A percentile compares a stretch with the other conserved stretches of the same genome.
Conservation (phyloP, 1,140 invertebrate genomes). For the Meloidogyne hapla region DNA sequence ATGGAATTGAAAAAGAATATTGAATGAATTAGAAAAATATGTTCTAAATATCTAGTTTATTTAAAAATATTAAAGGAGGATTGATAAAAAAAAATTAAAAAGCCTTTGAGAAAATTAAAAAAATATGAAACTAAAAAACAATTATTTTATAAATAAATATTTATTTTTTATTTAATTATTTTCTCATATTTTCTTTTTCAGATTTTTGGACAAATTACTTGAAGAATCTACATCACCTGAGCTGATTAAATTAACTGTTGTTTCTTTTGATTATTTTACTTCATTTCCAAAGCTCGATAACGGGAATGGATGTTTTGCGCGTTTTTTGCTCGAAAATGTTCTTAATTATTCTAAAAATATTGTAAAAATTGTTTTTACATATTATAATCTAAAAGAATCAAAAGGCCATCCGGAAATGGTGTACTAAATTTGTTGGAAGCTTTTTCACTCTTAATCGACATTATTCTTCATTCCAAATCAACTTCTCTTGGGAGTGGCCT, state of each 20-base stretch:
- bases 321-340: conserved; percentile 12
- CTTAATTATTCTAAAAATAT: conserved; percentile 19
- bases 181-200: not conserved
- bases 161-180: not conserved
- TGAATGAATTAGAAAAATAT: not conserved
- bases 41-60: too few species aligned
- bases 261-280: conserved; percentile 24
- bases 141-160: too few species aligned
- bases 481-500: conserved; percentile 15
- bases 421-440: conserved; percentile 4
- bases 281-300: not conserved
- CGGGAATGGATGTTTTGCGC: conserved; percentile 1
- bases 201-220: not conserved
- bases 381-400: not conserved
- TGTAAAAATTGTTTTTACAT: not conserved
- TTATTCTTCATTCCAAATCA: not conserved
- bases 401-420: conserved; percentile 19
- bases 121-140: too few species aligned
- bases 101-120: too few species aligned
- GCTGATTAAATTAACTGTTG: conserved; percentile 16
- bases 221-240: not conserved
- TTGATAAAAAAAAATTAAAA: too few species aligned
- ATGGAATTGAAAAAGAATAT: not conserved
- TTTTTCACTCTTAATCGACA: conserved; percentile 15
- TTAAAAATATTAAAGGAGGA: too few species aligned